phyloP scores from a whole-genome alignment of 1,140 invertebrate genomes.

The Meloidogyne chitwoodi region DNA sequence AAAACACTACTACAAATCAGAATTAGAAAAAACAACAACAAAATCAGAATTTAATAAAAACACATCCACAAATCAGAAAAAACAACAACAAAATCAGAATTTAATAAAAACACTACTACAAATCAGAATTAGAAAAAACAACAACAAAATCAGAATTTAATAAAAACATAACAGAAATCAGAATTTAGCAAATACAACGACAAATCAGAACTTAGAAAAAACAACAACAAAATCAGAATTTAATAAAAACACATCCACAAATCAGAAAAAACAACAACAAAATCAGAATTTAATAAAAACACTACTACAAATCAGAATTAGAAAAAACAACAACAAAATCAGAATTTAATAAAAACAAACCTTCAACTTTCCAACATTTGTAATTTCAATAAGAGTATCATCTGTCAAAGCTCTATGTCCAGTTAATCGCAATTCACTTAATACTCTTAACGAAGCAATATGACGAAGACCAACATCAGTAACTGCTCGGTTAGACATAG shows the following conservation, averaged over 20 bases:
- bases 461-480: conserved; percentile 12
- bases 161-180: neutral
- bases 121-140: too few species aligned
- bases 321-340: neutral
- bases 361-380: neutral
- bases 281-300: too few species aligned
- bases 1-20: too few species aligned
- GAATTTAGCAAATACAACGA: neutral
- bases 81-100: neutral
- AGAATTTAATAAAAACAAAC: neutral
- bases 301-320: too few species aligned
- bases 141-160: neutral
- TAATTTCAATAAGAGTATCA: conserved; percentile 12
- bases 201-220: too few species aligned
- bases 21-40: too few species aligned
- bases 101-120: neutral
- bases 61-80: conserved; percentile 4
- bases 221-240: too few species aligned
- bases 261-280: too few species aligned
- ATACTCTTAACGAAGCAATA: neutral
- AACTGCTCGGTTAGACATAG: conserved; percentile 3
- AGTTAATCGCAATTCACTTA: neutral
- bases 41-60: neutral
- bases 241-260: too few species aligned
- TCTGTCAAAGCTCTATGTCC: conserved; percentile 5